Conservation (phyloP, 2,797 vertebrate species). For the Calcarius lapponicus region DNA sequence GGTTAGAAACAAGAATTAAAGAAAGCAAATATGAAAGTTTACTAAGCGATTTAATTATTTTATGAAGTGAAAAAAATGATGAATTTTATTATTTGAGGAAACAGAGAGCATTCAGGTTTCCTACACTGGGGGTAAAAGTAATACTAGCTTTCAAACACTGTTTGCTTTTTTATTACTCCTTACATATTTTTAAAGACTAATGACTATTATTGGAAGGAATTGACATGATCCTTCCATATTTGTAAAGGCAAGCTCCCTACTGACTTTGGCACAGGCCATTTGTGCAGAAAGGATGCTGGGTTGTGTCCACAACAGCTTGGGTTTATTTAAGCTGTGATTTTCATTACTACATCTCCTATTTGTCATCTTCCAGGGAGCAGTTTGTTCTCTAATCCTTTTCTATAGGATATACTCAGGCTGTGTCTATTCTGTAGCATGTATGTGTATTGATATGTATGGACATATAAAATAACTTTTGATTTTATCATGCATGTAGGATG, state of each 20-base stretch:
- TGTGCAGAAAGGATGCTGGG: not conserved
- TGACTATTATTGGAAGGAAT: conserved; percentile 44
- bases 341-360: not conserved
- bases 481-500: not conserved
- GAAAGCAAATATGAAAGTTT: conserved; percentile 8
- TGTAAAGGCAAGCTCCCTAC: conserved; percentile 38
- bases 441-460: not conserved
- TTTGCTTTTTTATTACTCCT: conserved; percentile 41
- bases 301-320: not conserved
- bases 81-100: conserved; percentile 46
- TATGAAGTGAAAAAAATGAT: not conserved
- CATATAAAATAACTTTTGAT: not conserved
- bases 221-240: conserved; percentile 50
- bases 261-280: not conserved
- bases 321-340: conserved; percentile 34
- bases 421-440: not conserved
- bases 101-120: not conserved
- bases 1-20: not conserved
- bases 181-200: conserved; percentile 33
- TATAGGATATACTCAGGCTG: not conserved
- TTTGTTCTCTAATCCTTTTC: not conserved
- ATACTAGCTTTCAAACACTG: conserved; percentile 14
- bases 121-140: not conserved
- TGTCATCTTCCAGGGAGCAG: not conserved
- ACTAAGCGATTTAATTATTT: conserved; percentile 10